Evolutionary conservation across 2,113 vertebrate genomes (phyloP).

Genomic region (Carollia perspicillata): DNA sequence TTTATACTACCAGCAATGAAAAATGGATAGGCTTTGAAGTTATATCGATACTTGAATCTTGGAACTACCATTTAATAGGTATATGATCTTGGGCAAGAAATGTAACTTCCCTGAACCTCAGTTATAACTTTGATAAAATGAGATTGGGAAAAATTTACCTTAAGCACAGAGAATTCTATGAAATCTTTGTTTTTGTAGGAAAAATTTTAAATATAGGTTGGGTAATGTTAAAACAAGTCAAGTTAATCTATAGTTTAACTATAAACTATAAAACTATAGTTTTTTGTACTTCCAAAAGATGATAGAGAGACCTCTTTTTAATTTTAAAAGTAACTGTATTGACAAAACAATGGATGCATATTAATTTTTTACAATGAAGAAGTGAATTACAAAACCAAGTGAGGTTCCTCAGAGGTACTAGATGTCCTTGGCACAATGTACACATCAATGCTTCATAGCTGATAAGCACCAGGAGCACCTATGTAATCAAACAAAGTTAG

Average conservation of each 20-base stretch:
- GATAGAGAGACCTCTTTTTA: not conserved
- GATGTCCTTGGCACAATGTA: accelerated
- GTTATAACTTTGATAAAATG: not conserved
- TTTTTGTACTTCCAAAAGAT: not conserved
- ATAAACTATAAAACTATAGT: too few species aligned
- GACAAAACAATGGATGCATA: not conserved
- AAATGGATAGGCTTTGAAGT: not conserved
- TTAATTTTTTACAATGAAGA: not conserved
- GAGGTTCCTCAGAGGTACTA: not conserved
- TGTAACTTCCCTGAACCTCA: not conserved
- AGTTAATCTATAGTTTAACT: not conserved
- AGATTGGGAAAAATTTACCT: not conserved
- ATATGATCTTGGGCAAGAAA: not conserved
- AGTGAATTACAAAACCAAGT: not conserved
- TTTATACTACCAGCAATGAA: not conserved
- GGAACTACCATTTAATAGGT: not conserved
- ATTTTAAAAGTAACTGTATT: not conserved
- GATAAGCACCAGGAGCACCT: accelerated
- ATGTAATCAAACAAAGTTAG: not conserved
- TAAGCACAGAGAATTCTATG: not conserved
- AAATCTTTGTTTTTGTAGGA: not conserved
- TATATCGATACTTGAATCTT: not conserved
- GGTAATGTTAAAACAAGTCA: not conserved
- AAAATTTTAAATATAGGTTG: not conserved
- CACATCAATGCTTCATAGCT: not conserved